Conservation (phyloP, 2,797 vertebrate genomes). For the Typhlichthys subterraneus region DNA sequence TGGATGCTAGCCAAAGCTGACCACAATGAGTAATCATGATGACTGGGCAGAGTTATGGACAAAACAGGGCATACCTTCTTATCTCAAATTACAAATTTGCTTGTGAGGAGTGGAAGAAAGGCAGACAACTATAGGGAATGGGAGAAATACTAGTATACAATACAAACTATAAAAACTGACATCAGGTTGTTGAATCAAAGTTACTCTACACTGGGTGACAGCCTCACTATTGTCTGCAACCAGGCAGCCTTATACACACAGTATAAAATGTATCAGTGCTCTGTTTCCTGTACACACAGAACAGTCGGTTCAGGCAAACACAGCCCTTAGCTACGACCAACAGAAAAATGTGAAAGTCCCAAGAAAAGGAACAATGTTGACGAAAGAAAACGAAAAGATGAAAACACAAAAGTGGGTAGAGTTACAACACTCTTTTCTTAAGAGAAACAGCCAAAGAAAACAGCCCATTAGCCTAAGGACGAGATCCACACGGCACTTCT, state of each 20-base stretch:
- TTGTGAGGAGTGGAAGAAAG: slow-evolving; percentile 7
- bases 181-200: slow-evolving; percentile 14
- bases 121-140: slow-evolving; percentile 11
- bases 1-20: not conserved
- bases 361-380: slow-evolving; percentile 19
- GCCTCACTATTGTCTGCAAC: slow-evolving; percentile 58
- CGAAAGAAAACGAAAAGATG: slow-evolving; percentile 23
- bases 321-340: slow-evolving; percentile 62
- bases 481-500: slow-evolving; percentile 5
- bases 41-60: slow-evolving; percentile 6
- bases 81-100: slow-evolving; percentile 56
- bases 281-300: slow-evolving; percentile 51
- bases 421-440: slow-evolving; percentile 10
- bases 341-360: slow-evolving; percentile 40
- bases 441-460: slow-evolving; percentile 10
- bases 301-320: slow-evolving; percentile 51
- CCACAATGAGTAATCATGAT: slow-evolving; percentile 26
- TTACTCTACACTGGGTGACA: slow-evolving; percentile 34
- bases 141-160: not conserved
- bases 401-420: slow-evolving; percentile 8
- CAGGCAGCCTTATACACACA: slow-evolving; percentile 71
- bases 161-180: not conserved
- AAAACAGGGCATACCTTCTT: slow-evolving; percentile 47
- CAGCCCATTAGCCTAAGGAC: slow-evolving; percentile 15
- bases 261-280: slow-evolving; percentile 75